A percentile compares a stretch with the other conserved stretches of the same genome.
Evolutionary conservation across 1,140 invertebrate genomes (phyloP).

Genomic region (Atta colombica): DNA sequence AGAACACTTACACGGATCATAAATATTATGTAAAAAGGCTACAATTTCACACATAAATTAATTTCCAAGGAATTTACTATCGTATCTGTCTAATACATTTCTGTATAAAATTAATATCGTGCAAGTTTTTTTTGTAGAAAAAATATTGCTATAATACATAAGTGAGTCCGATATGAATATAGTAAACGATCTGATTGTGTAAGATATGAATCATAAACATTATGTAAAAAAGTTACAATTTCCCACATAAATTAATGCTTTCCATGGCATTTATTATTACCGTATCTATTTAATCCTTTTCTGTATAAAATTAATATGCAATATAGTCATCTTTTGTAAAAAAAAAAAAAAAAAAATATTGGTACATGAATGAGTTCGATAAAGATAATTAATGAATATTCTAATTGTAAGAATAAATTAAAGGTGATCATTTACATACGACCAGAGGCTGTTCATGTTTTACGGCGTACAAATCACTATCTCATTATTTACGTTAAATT

Average conservation of each 20-base stretch:
- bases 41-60: slow-evolving; percentile 28
- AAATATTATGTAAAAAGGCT: slow-evolving; percentile 13
- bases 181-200: slow-evolving; percentile 6
- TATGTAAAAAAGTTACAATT: slow-evolving; percentile 5
- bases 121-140: no score
- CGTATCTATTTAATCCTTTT: background rate
- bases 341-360: background rate
- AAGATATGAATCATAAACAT: slow-evolving; percentile 9
- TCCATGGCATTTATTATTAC: slow-evolving; percentile 1
- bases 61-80: no score
- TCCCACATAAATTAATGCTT: slow-evolving; percentile 12
- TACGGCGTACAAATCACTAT: slow-evolving; percentile 39
- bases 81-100: no score
- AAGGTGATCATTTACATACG: slow-evolving; percentile 27
- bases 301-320: background rate
- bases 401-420: slow-evolving; percentile 32
- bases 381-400: slow-evolving; percentile 37
- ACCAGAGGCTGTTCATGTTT: slow-evolving; percentile 21
- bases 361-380: background rate
- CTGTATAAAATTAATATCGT: no score
- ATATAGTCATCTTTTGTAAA: background rate
- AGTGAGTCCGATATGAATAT: background rate
- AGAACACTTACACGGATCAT: slow-evolving; percentile 6
- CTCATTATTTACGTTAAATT: slow-evolving; percentile 47
- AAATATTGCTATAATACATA: no score